Evolutionary conservation across 2,888 invertebrate species (phyloP), one percentile per base, ranked within the genome.

Genomic region (Euphydryas editha): DNA sequence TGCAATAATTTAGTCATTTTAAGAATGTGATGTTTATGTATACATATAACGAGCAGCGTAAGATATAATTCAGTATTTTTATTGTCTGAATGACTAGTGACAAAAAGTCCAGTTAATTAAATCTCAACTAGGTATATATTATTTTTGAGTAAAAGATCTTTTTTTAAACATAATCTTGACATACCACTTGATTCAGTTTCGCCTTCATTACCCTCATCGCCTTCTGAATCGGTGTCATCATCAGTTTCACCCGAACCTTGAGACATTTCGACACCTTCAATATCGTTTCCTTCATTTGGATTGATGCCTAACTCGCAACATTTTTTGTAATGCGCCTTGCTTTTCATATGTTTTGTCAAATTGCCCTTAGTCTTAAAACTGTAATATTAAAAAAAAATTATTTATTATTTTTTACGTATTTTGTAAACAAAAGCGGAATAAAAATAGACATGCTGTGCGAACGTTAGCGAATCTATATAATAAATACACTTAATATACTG

Each of bases 301-400:
- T 94, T 94, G 72, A 97, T 96, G 70, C 96, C 97, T 75, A 96
- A 93, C 79, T 98, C 97, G 30, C 96, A 94, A 86, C 98, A 98
- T 82, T 97, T 98, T 86, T 98, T 98, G 80, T 97, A 97, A 86
- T 99, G 99, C 1, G 98, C 96, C 91, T 99, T 99, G 65, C 99
- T 99, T 85, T 99, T 98, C 97, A 99, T 98, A 86, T 99, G 99
- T 86, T 99, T 99, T 0, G 99, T 99, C 69, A 99, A 93, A 85
- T 99, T 99, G 15, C 99, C 98, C 87, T 99, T 99, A 4, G 99
- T 99, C 92, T 99, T 99, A 87, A 99, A 99, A 86, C 98, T 98
- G 92, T 93, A 94, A 74, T 65, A 70, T 74, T 66, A 70, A 55
- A 61, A 24, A 20, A 15, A 3, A 15, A 20, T 42, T n/a, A 30